These are phyloP conservation scores for Microctonus brassicae DNA, from an alignment of 2,888 invertebrate species.

Conservation along the genomic window DNA sequence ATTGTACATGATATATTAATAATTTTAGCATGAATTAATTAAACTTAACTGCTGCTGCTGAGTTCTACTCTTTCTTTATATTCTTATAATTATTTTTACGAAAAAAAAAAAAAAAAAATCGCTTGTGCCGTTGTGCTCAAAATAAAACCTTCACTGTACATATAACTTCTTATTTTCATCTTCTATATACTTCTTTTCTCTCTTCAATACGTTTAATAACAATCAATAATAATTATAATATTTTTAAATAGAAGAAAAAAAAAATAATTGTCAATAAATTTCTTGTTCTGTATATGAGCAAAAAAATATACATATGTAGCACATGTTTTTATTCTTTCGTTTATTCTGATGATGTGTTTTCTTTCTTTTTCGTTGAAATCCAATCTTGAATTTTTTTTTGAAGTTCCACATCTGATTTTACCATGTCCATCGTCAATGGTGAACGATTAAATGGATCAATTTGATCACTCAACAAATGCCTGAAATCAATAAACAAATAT, in stretches of 20 bases:
- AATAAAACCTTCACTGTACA: not conserved
- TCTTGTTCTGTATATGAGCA: not conserved
- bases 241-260: too few relatives aligned
- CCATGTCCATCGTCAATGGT: slow-evolving; percentile 93
- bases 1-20: not conserved
- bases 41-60: not conserved
- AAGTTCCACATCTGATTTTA: slow-evolving; percentile 83
- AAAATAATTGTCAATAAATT: not conserved
- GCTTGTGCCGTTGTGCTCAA: not conserved
- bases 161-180: not conserved
- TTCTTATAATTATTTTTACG: not conserved
- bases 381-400: slow-evolving; percentile 84
- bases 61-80: not conserved
- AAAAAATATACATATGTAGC: not conserved
- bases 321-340: not conserved
- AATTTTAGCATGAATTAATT: not conserved
- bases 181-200: not conserved
- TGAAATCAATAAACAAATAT: slow-evolving; percentile 61
- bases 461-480: slow-evolving; percentile 91
- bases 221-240: not conserved
- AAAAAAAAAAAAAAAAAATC: not conserved
- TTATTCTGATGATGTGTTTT: too few relatives aligned
- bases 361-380: slow-evolving; percentile 76
- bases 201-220: not conserved
- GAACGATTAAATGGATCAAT: slow-evolving; percentile 96